phyloP scores from a whole-genome alignment of 2,888 invertebrate genomes.

The Drosophila hamatofila region DNA sequence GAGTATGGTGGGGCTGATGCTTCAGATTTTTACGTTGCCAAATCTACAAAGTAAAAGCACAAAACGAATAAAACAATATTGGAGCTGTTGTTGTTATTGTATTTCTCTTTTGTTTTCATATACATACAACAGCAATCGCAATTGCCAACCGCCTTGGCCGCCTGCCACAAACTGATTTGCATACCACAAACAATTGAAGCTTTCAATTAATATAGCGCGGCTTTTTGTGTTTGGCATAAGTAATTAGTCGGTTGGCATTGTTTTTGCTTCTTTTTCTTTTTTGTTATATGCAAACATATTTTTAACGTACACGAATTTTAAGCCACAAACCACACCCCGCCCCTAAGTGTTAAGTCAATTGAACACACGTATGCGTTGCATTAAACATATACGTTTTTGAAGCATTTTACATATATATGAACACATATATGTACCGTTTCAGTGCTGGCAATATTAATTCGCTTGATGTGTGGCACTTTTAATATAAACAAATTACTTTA shows the following conservation, averaged over 20 bases:
- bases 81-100: conserved; percentile 21
- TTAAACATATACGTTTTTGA: background rate
- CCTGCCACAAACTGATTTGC: conserved; percentile 62
- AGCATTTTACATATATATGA: conserved; percentile 9
- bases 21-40: conserved; percentile 42
- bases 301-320: conserved; percentile 45
- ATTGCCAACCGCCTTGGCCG: conserved; percentile 39
- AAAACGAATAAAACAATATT: conserved; percentile 42
- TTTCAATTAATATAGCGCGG: conserved; percentile 57
- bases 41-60: conserved; percentile 55
- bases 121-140: conserved; percentile 40
- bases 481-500: conserved; percentile 60
- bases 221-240: conserved; percentile 59
- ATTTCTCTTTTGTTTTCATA: conserved; percentile 42
- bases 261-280: conserved; percentile 30
- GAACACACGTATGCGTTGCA: conserved; percentile 18
- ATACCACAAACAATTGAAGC: conserved; percentile 44
- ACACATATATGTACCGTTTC: conserved; percentile 39
- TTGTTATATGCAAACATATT: conserved; percentile 19
- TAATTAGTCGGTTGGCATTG: conserved; percentile 50
- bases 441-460: conserved; percentile 21
- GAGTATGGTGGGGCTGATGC: conserved; percentile 20
- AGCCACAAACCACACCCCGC: conserved; percentile 56
- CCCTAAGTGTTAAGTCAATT: conserved; percentile 1
- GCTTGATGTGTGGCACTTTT: conserved; percentile 32